Evolutionary conservation across 2,888 invertebrate species (phyloP).

Genomic region (Trichogramma evanescens): DNA sequence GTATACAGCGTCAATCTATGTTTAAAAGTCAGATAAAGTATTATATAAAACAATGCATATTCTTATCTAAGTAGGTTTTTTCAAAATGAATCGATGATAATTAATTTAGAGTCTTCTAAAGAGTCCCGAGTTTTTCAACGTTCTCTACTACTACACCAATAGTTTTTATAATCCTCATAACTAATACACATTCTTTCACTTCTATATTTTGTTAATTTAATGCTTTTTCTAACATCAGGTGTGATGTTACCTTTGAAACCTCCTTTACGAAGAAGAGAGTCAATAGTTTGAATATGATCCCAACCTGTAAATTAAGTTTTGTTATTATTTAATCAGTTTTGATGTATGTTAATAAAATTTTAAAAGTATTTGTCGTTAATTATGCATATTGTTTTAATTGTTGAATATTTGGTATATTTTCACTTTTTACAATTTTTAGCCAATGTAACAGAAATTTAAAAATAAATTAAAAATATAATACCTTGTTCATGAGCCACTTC

Average conservation of each 20-base stretch:
- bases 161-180: conserved; percentile 74
- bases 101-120: too few relatives aligned
- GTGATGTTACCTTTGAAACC: conserved; percentile 89
- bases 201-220: conserved; percentile 93
- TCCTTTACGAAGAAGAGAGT: conserved; percentile 93
- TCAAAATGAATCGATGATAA: too few relatives aligned
- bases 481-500: conserved; percentile 98
- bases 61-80: too few relatives aligned
- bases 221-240: conserved; percentile 77
- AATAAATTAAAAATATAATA: conserved; percentile 38
- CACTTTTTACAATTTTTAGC: background rate
- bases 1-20: too few relatives aligned
- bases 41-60: too few relatives aligned
- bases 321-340: too few relatives aligned
- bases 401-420: too few relatives aligned
- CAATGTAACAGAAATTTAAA: background rate
- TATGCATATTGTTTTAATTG: too few relatives aligned
- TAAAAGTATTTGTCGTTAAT: too few relatives aligned
- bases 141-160: conserved; percentile 49
- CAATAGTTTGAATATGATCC: conserved; percentile 98
- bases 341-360: too few relatives aligned
- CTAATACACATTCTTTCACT: conserved; percentile 89
- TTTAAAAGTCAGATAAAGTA: too few relatives aligned
- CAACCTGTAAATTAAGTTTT: conserved; percentile 62
- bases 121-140: too few relatives aligned